Conservation (phyloP, 2,797 vertebrate genomes). For the Cyprinodon diabolis region DNA sequence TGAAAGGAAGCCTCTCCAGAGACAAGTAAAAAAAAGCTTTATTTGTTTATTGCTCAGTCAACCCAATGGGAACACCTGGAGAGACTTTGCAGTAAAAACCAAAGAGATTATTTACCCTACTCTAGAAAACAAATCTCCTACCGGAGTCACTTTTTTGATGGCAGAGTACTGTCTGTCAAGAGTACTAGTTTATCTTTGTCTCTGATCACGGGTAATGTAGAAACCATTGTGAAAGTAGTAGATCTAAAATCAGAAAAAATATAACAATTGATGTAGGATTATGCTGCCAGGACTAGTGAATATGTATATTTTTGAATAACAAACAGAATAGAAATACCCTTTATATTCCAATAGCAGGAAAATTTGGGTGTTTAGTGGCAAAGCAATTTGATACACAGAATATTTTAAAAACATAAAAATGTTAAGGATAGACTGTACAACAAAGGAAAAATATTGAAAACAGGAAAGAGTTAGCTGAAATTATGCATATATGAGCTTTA, state of each 20-base stretch:
- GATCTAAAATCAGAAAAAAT: slow-evolving; percentile 5
- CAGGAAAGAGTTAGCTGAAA: too few relatives aligned
- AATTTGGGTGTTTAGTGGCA: too few relatives aligned
- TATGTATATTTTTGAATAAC: slow-evolving; percentile 12
- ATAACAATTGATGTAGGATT: slow-evolving; percentile 13
- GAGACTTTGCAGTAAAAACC: slow-evolving; percentile 43
- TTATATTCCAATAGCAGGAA: too few relatives aligned
- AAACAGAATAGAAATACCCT: too few relatives aligned
- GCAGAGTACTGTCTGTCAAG: slow-evolving; percentile 46
- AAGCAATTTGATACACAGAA: too few relatives aligned
- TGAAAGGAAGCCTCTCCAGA: slow-evolving; percentile 51
- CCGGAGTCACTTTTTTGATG: slow-evolving; percentile 58
- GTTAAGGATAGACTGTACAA: too few relatives aligned
- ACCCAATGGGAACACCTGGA: slow-evolving; percentile 46
- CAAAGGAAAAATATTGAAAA: too few relatives aligned
- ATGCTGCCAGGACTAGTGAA: slow-evolving; percentile 17
- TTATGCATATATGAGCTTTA: too few relatives aligned
- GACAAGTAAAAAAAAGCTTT: slow-evolving; percentile 61
- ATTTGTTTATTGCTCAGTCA: slow-evolving; percentile 59
- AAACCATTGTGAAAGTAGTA: slow-evolving; percentile 26
- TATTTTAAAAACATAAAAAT: too few relatives aligned
- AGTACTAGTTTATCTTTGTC: slow-evolving; percentile 45
- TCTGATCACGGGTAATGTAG: slow-evolving; percentile 58
- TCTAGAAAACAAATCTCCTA: slow-evolving; percentile 38
- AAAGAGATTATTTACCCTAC: slow-evolving; percentile 53